phyloP scores from a whole-genome alignment of 2,888 invertebrate genomes.

The Pyrochroa serraticornis region DNA sequence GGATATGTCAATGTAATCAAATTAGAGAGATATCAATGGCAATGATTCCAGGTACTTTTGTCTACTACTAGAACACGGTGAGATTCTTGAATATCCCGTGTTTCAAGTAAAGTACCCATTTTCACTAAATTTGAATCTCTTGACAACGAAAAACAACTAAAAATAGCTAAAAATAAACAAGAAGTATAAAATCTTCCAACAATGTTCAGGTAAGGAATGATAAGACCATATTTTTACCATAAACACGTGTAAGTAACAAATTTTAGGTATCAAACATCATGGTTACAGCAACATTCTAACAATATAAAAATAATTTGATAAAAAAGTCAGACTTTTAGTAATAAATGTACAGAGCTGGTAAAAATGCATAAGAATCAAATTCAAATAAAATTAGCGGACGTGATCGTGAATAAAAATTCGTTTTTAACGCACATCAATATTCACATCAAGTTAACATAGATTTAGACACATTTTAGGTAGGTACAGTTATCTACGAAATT shows the following conservation, averaged over 20 bases:
- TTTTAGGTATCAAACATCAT: conserved; percentile 38
- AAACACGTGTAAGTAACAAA: conserved; percentile 53
- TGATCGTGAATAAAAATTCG: neutral
- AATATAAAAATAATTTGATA: conserved; percentile 34
- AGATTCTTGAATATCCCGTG: neutral
- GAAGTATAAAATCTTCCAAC: conserved; percentile 37
- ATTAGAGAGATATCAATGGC: conserved; percentile 4
- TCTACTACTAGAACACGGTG: conserved; percentile 3
- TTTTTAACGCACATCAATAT: conserved; percentile 6
- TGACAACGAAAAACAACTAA: conserved; percentile 1
- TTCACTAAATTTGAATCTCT: conserved; percentile 19
- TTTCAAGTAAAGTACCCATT: conserved; percentile 9
- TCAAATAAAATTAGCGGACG: conserved; percentile 33
- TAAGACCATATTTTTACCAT: conserved; percentile 67
- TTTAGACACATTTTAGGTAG: conserved; percentile 1
- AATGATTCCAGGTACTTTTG: neutral
- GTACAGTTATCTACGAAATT: neutral
- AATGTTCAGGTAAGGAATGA: conserved; percentile 67
- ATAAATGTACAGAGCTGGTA: conserved; percentile 26
- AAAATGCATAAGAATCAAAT: conserved; percentile 29
- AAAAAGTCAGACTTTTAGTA: conserved; percentile 39
- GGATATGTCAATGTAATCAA: conserved; percentile 27
- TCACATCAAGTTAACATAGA: neutral
- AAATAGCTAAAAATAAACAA: conserved; percentile 18
- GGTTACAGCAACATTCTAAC: conserved; percentile 40